Percentiles rank a stretch among this genome's conserved stretches.
These are phyloP conservation scores for Exocentrus adspersus DNA, from an alignment of 2,888 invertebrate genomes.

Conservation along the genomic window DNA sequence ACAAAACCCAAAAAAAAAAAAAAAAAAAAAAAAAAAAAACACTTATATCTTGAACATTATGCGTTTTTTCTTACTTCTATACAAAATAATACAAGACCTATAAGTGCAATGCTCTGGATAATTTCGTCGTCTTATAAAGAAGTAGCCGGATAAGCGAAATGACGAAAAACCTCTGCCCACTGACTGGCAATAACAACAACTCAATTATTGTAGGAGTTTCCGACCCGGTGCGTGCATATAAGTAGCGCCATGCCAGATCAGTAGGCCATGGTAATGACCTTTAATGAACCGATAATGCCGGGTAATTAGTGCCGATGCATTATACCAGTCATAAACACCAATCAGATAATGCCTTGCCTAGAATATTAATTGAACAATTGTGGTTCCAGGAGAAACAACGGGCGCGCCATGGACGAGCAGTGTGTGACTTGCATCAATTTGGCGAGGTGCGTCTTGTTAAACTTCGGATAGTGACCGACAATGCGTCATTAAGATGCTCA, in stretches of 20 bases:
- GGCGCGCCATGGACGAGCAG: constrained; percentile 12
- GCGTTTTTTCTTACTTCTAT: too few relatives aligned
- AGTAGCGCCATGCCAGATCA: constrained; percentile 19
- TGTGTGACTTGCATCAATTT: constrained; percentile 14
- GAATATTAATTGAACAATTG: constrained; percentile 29
- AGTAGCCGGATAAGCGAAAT: not conserved
- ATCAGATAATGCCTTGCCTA: constrained; percentile 22
- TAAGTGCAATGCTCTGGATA: too few relatives aligned
- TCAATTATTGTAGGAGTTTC: constrained; percentile 16
- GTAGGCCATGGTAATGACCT: constrained; percentile 42
- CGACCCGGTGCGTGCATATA: not conserved
- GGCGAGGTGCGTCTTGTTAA: not conserved
- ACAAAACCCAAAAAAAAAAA: too few relatives aligned
- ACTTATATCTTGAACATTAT: too few relatives aligned
- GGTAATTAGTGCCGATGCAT: constrained; percentile 24
- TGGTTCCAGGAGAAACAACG: constrained; percentile 1
- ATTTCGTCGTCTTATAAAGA: too few relatives aligned
- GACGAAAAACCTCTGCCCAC: not conserved
- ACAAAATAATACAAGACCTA: too few relatives aligned
- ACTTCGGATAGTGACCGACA: too few relatives aligned
- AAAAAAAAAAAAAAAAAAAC: too few relatives aligned
- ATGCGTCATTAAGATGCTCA: too few relatives aligned
- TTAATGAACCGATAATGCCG: constrained; percentile 34
- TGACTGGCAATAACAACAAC: constrained; percentile 14
- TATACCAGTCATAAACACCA: constrained; percentile 25